Evolutionary conservation across 2,113 vertebrate genomes (phyloP).

Genomic region (Sterrhoptilus dennistouni): DNA sequence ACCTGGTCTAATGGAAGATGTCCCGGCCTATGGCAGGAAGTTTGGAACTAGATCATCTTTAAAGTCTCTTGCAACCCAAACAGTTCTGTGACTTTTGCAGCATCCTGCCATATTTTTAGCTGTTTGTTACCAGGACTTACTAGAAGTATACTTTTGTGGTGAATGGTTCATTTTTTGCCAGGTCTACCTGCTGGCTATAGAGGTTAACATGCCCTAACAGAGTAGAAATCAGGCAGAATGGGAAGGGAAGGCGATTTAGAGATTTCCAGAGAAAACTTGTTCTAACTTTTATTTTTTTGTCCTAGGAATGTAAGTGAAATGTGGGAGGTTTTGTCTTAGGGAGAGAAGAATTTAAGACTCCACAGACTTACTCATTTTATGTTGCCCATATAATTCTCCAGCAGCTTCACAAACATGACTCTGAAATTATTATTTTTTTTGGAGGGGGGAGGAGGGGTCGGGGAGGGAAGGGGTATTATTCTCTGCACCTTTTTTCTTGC

Average conservation of each 20-base stretch:
- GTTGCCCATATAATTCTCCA: background rate
- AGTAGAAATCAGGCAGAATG: background rate
- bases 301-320: background rate
- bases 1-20: background rate
- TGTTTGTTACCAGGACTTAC: background rate
- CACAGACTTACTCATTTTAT: background rate
- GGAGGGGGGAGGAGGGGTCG: accelerated
- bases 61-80: background rate
- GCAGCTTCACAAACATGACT: background rate
- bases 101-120: background rate
- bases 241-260: background rate
- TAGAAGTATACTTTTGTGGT: background rate
- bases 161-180: background rate
- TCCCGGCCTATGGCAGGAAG: background rate
- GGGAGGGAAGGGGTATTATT: background rate
- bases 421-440: background rate
- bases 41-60: background rate
- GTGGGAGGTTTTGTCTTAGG: background rate
- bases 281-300: background rate
- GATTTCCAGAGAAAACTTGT: background rate
- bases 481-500: background rate
- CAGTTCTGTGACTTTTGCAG: background rate
- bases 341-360: background rate
- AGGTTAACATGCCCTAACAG: background rate
- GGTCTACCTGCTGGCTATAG: background rate